Evolutionary conservation across 2,113 vertebrate genomes (phyloP), one percentile per base, ranked within the genome.

Genomic region (human (Homo sapiens)): DNA sequence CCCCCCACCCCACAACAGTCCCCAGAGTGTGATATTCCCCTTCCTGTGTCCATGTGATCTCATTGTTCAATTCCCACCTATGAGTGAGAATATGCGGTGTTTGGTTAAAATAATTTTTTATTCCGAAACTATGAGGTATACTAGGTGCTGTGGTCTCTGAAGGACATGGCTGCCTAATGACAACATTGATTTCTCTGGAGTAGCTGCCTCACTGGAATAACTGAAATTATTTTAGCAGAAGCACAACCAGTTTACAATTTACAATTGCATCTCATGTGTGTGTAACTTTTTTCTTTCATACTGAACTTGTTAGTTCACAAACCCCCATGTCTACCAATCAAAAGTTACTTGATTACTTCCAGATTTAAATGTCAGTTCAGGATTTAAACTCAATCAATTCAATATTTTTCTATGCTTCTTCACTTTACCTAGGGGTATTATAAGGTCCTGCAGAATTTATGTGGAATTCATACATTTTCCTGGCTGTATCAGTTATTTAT

Each of bases 161-260:
- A 94, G 81, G 55, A 81, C 81, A 82, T 73, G 73, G 40, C 35
- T 97, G n/a, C 59, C 30, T 89, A 96, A 94, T 73, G 72, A 89
- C 57, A 96, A 35, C 52, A 89, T 2, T 82, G 72, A 94, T 86
- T 96, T 93, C 38, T 96, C 14, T 86, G 82, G 30, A 93, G 38
- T 30, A 89, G 32, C 76, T 95, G 76, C 30, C 68, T 81, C 43
- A 30, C 59, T 80, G 91, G 86, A 82, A 70, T 59, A 73, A 68
- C n/a, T 90, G 43, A 93, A 96, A 83, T 94, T 79, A 94, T 92
- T 96, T 96, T 89, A 89, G 68, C 66, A 55, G 35, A 80, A 86
- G 13, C 91, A 4, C 89, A 94, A 88, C 35, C 59, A 18, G 57
- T 83, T 94, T 66, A 79, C n/a, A 90, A 73, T 93, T 85, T 89